A percentile compares a stretch with the other conserved stretches of the same genome.
Conservation (phyloP, 1,140 invertebrate species). For the Panulirus ornatus region DNA sequence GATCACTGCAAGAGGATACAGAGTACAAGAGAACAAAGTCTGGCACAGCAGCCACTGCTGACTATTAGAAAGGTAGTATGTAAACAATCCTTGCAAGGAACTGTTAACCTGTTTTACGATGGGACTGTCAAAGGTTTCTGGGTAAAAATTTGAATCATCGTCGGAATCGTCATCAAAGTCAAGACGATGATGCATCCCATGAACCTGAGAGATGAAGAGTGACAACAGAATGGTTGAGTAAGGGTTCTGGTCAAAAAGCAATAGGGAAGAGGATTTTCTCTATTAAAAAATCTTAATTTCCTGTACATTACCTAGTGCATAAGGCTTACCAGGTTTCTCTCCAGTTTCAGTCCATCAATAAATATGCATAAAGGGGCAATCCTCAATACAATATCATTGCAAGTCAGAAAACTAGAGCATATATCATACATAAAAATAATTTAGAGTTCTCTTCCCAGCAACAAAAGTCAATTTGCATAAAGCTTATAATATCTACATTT, state of each 20-base stretch:
- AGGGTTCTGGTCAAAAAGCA: neutral
- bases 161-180: constrained; percentile 70
- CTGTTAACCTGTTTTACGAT: constrained; percentile 81
- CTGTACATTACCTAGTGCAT: too few species aligned
- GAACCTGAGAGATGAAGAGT: constrained; percentile 61
- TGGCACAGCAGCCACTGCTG: constrained; percentile 15
- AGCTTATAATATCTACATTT: neutral
- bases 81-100: constrained; percentile 78
- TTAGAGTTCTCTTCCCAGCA: neutral
- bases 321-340: too few species aligned
- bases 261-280: neutral
- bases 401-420: too few species aligned
- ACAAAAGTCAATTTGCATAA: neutral
- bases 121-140: constrained; percentile 79
- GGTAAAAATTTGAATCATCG: constrained; percentile 66
- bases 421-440: too few species aligned
- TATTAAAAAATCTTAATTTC: too few species aligned
- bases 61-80: constrained; percentile 34
- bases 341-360: too few species aligned
- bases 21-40: constrained; percentile 35
- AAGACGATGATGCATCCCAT: constrained; percentile 71
- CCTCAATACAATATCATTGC: too few species aligned
- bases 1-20: neutral
- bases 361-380: too few species aligned
- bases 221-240: constrained; percentile 39